Evolutionary conservation across 92 coral and sea anemone genomes (phyloP).

Genomic region (Montipora capitata): DNA sequence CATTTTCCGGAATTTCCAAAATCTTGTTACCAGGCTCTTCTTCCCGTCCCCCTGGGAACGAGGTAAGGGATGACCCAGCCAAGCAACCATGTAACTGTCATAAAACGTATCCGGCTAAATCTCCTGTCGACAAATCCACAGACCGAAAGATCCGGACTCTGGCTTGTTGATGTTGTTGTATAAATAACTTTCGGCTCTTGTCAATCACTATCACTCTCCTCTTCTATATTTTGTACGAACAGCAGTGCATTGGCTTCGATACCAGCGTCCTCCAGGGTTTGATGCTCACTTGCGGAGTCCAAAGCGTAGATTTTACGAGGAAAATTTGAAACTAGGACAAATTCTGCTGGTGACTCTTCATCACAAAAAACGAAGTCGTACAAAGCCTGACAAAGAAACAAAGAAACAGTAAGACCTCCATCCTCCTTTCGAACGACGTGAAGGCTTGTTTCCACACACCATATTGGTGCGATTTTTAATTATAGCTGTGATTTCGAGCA

Average conservation of each 20-base stretch:
- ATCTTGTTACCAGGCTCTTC: too few relatives aligned
- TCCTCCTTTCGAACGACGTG: too few relatives aligned
- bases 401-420: too few relatives aligned
- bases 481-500: too few relatives aligned
- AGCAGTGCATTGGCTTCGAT: conserved; percentile 85
- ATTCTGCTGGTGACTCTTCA: conserved; percentile 93
- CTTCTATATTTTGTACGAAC: conserved; percentile 89
- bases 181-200: background rate
- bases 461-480: too few relatives aligned
- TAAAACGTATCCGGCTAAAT: background rate
- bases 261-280: conserved; percentile 90
- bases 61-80: too few relatives aligned
- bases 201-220: conserved; percentile 96
- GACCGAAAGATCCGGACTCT: background rate
- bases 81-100: background rate
- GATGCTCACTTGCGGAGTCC: conserved; percentile 69
- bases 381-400: conserved; percentile 71
- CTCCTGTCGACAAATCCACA: background rate
- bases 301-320: conserved; percentile 93
- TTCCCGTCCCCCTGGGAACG: too few relatives aligned
- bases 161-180: background rate
- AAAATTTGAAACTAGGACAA: conserved; percentile 91
- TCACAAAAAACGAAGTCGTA: conserved; percentile 96
- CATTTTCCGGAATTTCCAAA: too few relatives aligned
- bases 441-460: too few relatives aligned